Conservation (phyloP, 30 jellyfish, hydroid and myxozoan species). For the Phacellophora camtschatica region DNA sequence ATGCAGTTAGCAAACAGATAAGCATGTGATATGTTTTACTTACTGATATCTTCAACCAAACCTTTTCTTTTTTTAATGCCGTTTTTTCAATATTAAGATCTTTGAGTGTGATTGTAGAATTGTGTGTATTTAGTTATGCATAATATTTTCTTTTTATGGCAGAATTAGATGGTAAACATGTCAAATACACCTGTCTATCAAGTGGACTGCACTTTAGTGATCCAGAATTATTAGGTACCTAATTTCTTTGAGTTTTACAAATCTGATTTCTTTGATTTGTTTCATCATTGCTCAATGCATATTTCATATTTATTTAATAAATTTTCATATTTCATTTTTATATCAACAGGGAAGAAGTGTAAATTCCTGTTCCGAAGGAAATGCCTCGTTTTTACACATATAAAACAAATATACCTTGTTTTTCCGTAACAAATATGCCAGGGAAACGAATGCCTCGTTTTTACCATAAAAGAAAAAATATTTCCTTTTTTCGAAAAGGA, state of each 20-base stretch:
- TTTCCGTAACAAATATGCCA: too few species aligned
- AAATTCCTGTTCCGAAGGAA: too few species aligned
- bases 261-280: neutral
- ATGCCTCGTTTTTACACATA: too few species aligned
- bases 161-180: neutral
- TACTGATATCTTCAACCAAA: neutral
- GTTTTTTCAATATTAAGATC: neutral
- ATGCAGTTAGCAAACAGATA: neutral
- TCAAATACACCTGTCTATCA: conserved; percentile 1
- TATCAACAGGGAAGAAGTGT: too few species aligned
- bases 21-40: neutral
- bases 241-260: neutral
- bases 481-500: too few species aligned
- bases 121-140: neutral
- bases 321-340: too few species aligned
- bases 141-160: neutral
- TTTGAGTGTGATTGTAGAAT: too few species aligned
- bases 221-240: conserved; percentile 48
- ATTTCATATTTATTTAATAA: too few species aligned
- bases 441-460: too few species aligned
- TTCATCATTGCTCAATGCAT: neutral
- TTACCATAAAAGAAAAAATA: too few species aligned
- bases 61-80: too few species aligned
- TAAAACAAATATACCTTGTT: too few species aligned
- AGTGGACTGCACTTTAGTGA: conserved; percentile 22